phyloP scores from a whole-genome alignment of 2,113 vertebrate species.

The Labrus mixtus region DNA sequence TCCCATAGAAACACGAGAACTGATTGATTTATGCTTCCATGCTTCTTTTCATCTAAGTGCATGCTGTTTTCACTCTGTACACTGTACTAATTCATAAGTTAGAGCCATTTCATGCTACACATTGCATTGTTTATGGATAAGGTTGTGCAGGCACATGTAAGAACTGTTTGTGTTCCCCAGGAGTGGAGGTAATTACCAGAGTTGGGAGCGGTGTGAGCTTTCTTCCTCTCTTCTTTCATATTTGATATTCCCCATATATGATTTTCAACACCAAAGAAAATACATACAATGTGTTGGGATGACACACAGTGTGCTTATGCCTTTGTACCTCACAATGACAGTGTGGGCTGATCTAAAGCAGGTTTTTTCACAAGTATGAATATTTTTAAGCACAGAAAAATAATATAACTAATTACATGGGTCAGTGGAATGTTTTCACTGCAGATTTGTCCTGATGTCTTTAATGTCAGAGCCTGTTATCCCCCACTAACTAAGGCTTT shows the following conservation, averaged over 20 bases:
- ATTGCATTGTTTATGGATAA: constrained; percentile 57
- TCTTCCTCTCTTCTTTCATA: constrained; percentile 16
- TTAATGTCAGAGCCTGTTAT: constrained; percentile 51
- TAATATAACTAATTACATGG: constrained; percentile 76
- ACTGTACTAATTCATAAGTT: constrained; percentile 59
- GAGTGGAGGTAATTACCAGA: constrained; percentile 42
- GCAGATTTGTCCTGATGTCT: constrained; percentile 51
- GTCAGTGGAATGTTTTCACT: constrained; percentile 64
- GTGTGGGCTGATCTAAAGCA: constrained; percentile 57
- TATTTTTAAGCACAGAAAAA: constrained; percentile 61
- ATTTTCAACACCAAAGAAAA: constrained; percentile 37
- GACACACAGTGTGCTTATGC: constrained; percentile 44
- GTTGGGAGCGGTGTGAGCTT: constrained; percentile 19
- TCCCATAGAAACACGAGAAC: constrained; percentile 22
- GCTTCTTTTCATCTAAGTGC: constrained; percentile 41
- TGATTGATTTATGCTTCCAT: constrained; percentile 41
- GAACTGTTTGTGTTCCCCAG: constrained; percentile 33
- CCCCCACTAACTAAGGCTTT: constrained; percentile 42
- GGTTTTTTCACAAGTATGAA: constrained; percentile 60
- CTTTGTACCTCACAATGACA: constrained; percentile 47
- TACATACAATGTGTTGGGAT: constrained; percentile 39
- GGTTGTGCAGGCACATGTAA: constrained; percentile 23
- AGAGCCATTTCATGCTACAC: constrained; percentile 32
- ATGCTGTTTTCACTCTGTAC: constrained; percentile 48
- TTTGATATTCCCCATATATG: constrained; percentile 44